Conservation (phyloP, 2,888 invertebrate species). For the Minunthozetes semirufus region DNA sequence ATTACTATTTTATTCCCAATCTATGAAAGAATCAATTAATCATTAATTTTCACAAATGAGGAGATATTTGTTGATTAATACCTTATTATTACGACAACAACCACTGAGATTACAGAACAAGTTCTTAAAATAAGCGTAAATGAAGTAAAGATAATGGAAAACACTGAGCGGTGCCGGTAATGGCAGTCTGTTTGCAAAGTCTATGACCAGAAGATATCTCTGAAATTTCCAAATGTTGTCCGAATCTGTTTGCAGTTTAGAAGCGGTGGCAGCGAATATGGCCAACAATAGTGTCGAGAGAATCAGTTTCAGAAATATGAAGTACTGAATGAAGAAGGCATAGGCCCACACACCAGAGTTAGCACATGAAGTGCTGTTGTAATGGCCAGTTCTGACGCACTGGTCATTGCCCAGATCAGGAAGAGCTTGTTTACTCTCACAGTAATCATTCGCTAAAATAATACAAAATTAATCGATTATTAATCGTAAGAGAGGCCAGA, state of each 20-base stretch:
- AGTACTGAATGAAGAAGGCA: constrained; percentile 45
- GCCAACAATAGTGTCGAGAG: constrained; percentile 49
- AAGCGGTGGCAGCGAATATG: constrained; percentile 45
- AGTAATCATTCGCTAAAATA: neutral
- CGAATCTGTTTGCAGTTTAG: constrained; percentile 44
- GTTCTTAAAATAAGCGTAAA: constrained; percentile 33
- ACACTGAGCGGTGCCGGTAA: constrained; percentile 48
- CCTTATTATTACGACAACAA: constrained; percentile 10
- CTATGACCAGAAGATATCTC: constrained; percentile 47
- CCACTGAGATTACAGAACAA: neutral
- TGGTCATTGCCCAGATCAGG: neutral
- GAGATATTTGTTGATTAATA: neutral
- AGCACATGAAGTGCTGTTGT: constrained; percentile 16
- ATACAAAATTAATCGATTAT: neutral
- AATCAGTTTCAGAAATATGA: constrained; percentile 47
- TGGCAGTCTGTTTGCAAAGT: constrained; percentile 47
- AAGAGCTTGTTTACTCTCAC: neutral
- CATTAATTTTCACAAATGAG: constrained; percentile 2
- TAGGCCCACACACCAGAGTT: constrained; percentile 37
- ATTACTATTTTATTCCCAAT: neutral
- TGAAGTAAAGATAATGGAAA: constrained; percentile 42
- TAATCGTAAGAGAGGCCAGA: too few species aligned
- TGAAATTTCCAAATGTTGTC: constrained; percentile 49
- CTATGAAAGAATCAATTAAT: neutral
- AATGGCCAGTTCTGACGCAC: neutral